A percentile compares a stretch with the other conserved stretches of the same genome.
These are phyloP conservation scores for Pluvialis apricaria DNA, from an alignment of 2,113 vertebrate species.

Conservation along the genomic window DNA sequence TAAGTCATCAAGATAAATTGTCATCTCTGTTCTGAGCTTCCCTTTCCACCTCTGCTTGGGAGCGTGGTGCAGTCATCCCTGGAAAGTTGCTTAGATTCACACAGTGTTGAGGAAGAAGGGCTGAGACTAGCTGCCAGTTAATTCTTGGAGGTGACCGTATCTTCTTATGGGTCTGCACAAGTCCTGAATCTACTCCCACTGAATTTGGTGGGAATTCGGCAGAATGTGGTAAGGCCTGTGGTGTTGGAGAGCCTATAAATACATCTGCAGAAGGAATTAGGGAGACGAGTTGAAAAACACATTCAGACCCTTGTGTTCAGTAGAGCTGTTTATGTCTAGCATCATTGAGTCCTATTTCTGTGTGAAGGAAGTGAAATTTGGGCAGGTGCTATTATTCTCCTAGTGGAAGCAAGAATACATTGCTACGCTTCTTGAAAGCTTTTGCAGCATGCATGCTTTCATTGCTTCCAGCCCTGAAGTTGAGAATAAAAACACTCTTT, in stretches of 20 bases:
- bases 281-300: not conserved
- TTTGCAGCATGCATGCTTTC: not conserved
- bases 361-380: not conserved
- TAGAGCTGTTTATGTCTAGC: not conserved
- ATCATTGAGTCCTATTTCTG: not conserved
- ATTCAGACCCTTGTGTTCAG: not conserved
- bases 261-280: not conserved
- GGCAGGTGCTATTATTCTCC: not conserved
- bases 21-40: not conserved
- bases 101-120: not conserved
- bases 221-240: not conserved
- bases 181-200: not conserved
- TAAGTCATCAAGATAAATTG: not conserved
- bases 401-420: not conserved
- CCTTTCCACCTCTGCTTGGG: not conserved
- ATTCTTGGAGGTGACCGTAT: not conserved
- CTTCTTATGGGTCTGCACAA: not conserved
- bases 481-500: not conserved
- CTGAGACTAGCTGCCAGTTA: not conserved
- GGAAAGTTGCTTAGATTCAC: rapidly evolving
- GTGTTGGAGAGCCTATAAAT: not conserved
- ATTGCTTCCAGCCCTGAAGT: not conserved
- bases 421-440: not conserved
- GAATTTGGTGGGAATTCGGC: not conserved
- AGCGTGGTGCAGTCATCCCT: not conserved